These are phyloP conservation scores for Paratrypauchen microcephalus DNA, from an alignment of 2,797 vertebrate genomes.

Conservation along the genomic window DNA sequence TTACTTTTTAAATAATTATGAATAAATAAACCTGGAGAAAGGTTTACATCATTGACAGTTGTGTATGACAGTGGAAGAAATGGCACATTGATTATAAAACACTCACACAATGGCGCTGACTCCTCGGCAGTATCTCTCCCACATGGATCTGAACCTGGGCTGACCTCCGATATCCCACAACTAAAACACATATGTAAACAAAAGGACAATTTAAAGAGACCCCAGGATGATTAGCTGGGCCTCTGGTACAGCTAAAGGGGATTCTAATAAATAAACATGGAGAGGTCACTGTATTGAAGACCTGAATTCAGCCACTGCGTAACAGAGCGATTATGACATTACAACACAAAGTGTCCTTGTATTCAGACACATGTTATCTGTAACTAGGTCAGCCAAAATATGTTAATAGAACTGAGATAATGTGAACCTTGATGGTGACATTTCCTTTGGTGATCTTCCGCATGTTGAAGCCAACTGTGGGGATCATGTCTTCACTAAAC, in stretches of 20 bases:
- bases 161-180: slow-evolving; percentile 98
- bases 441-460: slow-evolving; percentile 98
- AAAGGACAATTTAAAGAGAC: slow-evolving; percentile 14
- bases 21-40: neutral
- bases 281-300: neutral
- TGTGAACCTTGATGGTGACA: slow-evolving; percentile 94
- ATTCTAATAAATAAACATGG: no score
- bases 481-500: slow-evolving; percentile 99
- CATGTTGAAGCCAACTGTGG: slow-evolving; percentile 99
- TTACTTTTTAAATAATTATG: neutral
- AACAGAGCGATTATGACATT: neutral
- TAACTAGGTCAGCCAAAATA: neutral
- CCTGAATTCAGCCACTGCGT: neutral
- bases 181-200: slow-evolving; percentile 63
- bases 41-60: neutral
- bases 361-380: neutral
- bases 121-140: slow-evolving; percentile 96
- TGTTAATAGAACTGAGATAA: neutral
- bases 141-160: slow-evolving; percentile 98
- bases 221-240: no score
- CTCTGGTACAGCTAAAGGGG: no score
- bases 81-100: neutral
- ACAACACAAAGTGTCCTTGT: neutral
- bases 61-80: neutral
- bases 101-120: slow-evolving; percentile 98